phyloP scores from a whole-genome alignment of 2,797 vertebrate species.

The Tokudaia muenninki region DNA sequence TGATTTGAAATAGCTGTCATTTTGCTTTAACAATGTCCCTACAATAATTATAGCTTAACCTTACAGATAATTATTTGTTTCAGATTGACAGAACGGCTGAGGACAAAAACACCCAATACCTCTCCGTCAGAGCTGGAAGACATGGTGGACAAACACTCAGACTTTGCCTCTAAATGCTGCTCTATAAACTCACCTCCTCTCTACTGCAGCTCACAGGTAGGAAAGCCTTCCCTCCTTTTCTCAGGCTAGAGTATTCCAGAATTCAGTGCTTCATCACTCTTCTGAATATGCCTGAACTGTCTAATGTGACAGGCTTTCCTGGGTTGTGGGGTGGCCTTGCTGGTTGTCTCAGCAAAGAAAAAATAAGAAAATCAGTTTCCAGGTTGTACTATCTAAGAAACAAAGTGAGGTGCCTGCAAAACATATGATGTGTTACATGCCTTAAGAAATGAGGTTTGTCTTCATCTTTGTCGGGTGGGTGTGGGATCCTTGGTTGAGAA shows the following conservation, averaged over 20 bases:
- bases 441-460: neutral
- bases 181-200: conserved; percentile 84
- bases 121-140: conserved; percentile 16
- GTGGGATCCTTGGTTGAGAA: neutral
- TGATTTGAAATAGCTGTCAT: neutral
- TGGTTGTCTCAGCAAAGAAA: neutral
- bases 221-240: neutral
- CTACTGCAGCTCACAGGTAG: conserved; percentile 88
- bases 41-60: neutral
- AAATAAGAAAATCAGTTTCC: neutral
- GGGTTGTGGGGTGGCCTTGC: neutral
- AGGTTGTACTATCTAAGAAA: neutral
- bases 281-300: neutral
- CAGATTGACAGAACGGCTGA: conserved; percentile 84
- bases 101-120: neutral
- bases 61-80: neutral
- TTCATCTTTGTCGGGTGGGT: neutral
- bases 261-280: fast-evolving
- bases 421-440: neutral
- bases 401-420: neutral
- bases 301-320: neutral
- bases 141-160: conserved; percentile 75
- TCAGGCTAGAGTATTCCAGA: neutral
- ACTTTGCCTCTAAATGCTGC: conserved; percentile 89
- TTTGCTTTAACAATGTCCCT: conserved; percentile 5